Base-by-base conservation (phyloP, 2,888 invertebrate genomes). In the Phortica magna region DNA sequence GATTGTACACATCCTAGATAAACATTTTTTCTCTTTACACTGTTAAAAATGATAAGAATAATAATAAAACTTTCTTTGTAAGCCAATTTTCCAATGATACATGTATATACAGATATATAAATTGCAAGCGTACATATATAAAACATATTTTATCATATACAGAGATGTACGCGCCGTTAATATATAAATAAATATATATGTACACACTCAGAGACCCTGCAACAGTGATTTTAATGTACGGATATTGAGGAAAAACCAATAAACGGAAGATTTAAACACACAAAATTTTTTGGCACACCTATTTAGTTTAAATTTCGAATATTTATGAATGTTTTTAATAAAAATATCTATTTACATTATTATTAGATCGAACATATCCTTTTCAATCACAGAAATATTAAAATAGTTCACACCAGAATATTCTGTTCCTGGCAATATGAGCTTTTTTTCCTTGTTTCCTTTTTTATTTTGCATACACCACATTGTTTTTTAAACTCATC, bases 51-150 rank as follows among this genome's bases (percentile, higher is more conserved):
- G 31, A 31, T 31, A 31, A 31, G 31, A 31, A 31, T 48, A 48
- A 12, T 14, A 48, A 48, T 48, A 48, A 48, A 9, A 12, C 48
- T 48, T 48, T 14, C 48, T 48, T 48, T 48, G 48, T 14, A 42
- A 68, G 43, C n/a, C 41, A 42, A 43, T 68, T 39, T 68, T 39
- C 42, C 41, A 41, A 68, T 68, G 42, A 71, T 71, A 71, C 53
- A 53, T 71, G 43, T 71, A 17, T 71, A 71, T 71, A 53, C 19
- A 71, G 48, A 53, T 71, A 71, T 71, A 53, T 48, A 53, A n/a
- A 48, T 42, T 17, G 17, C 39, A 42, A 41, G 10, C 17, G 17
- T 43, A 42, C 43, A 68, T 68, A 43, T 68, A 43, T 48, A 61
- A 22, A 61, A 55, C n/a, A n/a, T 61, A 61, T 61, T 61, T 61